Base-by-base conservation (phyloP, 2,113 vertebrate genomes). In the Corydoras sp. region DNA sequence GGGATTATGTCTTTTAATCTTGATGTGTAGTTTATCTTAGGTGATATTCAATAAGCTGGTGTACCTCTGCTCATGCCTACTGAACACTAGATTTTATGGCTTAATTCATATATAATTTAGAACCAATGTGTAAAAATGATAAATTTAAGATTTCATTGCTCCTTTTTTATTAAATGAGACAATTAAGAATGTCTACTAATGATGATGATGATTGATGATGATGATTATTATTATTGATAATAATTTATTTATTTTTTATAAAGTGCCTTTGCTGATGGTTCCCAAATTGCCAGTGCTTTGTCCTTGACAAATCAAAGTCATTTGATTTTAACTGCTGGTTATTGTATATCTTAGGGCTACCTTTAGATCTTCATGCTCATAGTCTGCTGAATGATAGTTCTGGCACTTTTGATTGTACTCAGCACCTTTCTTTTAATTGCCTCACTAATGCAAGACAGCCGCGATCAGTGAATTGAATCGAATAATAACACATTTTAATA, bases 141-240 rank as follows among this genome's bases (percentile, higher is more conserved):
- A 62, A 79, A 78, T 56, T 78, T 78, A 65, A 68, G 73, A 69
- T 71, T 79, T 73, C 72, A 49, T 70, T 51, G 71, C 75, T 75
- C 31, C 78, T 76, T 78, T 74, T 79, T 80, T 88, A 89, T 89
- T 87, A 81, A 87, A 90, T 89, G 86, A 85, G 82, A 85, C 83
- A 86, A 87, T 89, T 89, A 90, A 85, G 83, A 82, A 87, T 84
- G 85, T 85, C 81, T 87, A 82, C 73, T 75, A 83, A 82, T 89
- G 88, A 90, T 88, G 81, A 85, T 87, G 87, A 82, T 84, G 88
- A 87, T 87, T 85, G 86, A 85, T 83, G 86, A 24, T 24, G 1
- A 24, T 24, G 1, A 24, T 24, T 24, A 24, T 24, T 24, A 24
- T 24, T 24, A 24, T 24, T 24, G 1, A 24, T 24, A n/a, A n/a